Percentiles rank a stretch among this genome's conserved stretches.
Conservation (phyloP, 2,113 vertebrate genomes). For the Syrmaticus mikado region DNA sequence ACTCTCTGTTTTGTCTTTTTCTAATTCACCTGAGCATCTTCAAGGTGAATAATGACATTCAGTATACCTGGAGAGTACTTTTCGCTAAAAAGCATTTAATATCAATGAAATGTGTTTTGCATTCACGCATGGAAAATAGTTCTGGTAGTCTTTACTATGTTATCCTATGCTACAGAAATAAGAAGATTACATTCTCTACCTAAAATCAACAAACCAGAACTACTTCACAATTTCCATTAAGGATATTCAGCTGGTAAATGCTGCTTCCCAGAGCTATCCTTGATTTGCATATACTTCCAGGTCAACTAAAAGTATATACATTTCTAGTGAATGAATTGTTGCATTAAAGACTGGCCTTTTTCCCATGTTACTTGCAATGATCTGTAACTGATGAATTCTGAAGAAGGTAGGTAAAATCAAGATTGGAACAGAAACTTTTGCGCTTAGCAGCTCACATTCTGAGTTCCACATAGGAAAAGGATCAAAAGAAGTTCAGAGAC, state of each 20-base stretch:
- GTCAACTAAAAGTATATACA: neutral
- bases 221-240: neutral
- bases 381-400: neutral
- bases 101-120: neutral
- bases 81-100: neutral
- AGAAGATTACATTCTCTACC: neutral
- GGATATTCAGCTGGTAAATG: neutral
- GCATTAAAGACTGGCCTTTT: neutral
- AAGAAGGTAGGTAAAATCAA: neutral
- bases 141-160: neutral
- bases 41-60: neutral
- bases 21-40: neutral
- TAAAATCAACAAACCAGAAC: neutral
- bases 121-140: neutral
- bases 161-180: neutral
- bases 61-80: neutral
- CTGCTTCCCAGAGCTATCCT: neutral
- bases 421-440: neutral
- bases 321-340: neutral
- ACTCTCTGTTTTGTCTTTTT: neutral
- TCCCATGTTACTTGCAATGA: neutral
- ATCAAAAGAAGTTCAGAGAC: neutral
- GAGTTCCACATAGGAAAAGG: rapidly evolving
- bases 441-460: neutral
- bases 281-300: neutral